Evolutionary conservation across 92 coral and sea anemone genomes (phyloP).

Genomic region (Nematostella vectensis): DNA sequence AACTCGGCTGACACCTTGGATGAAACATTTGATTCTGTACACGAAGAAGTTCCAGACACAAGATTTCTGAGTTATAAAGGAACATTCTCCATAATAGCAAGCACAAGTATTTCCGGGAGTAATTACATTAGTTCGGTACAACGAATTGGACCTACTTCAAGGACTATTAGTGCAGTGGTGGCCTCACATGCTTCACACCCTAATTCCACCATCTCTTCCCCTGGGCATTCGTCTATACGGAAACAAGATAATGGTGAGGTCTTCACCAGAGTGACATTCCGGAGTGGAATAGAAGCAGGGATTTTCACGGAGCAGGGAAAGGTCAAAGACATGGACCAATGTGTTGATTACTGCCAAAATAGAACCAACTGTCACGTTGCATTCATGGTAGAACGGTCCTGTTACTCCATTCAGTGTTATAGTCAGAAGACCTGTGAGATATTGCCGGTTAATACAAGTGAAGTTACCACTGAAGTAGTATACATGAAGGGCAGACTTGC

Average conservation of each 20-base stretch:
- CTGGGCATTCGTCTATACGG: not conserved
- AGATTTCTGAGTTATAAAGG: too few relatives aligned
- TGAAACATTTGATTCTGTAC: too few relatives aligned
- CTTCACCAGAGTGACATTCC: conserved; percentile 61
- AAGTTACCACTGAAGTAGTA: conserved; percentile 54
- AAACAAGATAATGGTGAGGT: conserved; percentile 34
- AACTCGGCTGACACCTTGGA: not conserved
- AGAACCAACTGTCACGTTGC: conserved; percentile 70
- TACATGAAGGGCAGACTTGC: conserved; percentile 56
- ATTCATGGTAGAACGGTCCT: conserved; percentile 53
- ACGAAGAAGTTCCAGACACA: not conserved
- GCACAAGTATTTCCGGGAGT: not conserved
- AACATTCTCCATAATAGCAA: not conserved
- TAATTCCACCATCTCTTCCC: not conserved
- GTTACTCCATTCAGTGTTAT: conserved; percentile 84
- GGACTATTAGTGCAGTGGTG: not conserved
- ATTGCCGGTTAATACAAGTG: conserved; percentile 49
- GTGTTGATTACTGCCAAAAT: conserved; percentile 51
- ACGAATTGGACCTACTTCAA: not conserved
- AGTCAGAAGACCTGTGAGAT: conserved; percentile 78
- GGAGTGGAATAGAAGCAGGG: conserved; percentile 62
- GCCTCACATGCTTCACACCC: not conserved
- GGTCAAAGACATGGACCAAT: conserved; percentile 53
- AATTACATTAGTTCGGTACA: not conserved
- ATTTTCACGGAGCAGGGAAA: conserved; percentile 55